These are phyloP conservation scores for Cossypha dichroa DNA, from an alignment of 2,797 vertebrate species.

Conservation along the genomic window DNA sequence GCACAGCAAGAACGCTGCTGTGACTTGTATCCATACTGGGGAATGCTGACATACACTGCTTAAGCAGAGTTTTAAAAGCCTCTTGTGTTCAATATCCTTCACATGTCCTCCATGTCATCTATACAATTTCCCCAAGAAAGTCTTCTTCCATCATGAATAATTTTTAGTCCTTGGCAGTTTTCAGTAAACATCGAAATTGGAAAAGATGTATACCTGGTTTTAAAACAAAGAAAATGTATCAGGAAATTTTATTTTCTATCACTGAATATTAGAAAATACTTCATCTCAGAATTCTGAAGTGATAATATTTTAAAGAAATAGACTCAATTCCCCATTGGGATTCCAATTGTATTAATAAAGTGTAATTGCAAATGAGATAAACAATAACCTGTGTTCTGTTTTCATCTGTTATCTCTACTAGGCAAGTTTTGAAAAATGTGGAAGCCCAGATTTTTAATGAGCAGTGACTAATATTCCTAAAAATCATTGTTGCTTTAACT, in stretches of 20 bases:
- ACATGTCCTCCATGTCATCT: neutral
- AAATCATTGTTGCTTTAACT: neutral
- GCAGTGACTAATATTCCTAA: neutral
- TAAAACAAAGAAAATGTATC: neutral
- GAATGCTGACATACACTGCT: neutral
- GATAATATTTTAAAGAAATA: neutral
- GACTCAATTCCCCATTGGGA: neutral
- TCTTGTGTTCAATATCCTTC: neutral
- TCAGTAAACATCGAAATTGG: neutral
- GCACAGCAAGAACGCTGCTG: neutral
- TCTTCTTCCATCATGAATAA: accelerated
- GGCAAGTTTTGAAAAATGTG: neutral
- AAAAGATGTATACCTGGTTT: neutral
- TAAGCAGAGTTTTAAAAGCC: neutral
- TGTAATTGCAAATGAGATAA: neutral
- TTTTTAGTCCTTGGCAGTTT: neutral
- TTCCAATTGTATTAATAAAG: neutral
- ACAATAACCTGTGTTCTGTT: neutral
- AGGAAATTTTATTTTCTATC: neutral
- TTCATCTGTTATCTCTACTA: neutral
- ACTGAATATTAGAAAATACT: neutral
- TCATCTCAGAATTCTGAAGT: neutral
- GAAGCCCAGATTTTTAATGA: neutral
- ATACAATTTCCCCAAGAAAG: neutral
- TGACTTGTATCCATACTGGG: neutral